Evolutionary conservation across 2,797 vertebrate genomes (phyloP).

Genomic region (Pantherophis alleghaniensis): DNA sequence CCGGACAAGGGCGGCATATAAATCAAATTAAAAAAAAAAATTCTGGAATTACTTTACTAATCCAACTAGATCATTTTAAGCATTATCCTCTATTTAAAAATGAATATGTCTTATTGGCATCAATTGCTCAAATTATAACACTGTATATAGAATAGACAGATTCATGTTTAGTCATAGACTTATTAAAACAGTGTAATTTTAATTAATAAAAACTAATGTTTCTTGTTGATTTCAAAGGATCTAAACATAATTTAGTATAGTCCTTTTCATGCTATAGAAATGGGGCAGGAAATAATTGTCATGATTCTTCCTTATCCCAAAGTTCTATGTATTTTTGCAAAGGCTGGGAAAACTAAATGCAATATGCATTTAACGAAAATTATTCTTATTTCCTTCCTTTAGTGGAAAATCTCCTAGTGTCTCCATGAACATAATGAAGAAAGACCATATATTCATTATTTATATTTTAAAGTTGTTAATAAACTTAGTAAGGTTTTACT

Average conservation of each 20-base stretch:
- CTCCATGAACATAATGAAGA: neutral
- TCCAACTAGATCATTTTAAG: neutral
- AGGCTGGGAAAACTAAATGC: neutral
- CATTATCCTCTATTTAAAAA: neutral
- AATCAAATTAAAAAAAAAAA: neutral
- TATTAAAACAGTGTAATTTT: neutral
- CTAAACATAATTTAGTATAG: neutral
- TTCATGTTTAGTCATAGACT: neutral
- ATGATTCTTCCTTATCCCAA: neutral
- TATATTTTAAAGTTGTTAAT: neutral
- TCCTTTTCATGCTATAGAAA: neutral
- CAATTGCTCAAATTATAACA: neutral
- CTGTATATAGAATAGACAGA: fast-evolving
- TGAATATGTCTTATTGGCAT: neutral
- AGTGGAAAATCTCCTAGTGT: neutral
- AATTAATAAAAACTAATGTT: neutral
- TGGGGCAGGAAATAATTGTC: neutral
- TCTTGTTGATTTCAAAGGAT: neutral
- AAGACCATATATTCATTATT: neutral
- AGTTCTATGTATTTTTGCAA: neutral
- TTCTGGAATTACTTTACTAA: neutral
- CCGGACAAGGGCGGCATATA: no score
- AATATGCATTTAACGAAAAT: neutral
- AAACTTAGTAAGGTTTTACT: neutral
- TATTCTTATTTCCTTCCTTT: neutral